These are phyloP conservation scores for Pao palembangensis DNA, from an alignment of 2,113 vertebrate species.

Conservation along the genomic window DNA sequence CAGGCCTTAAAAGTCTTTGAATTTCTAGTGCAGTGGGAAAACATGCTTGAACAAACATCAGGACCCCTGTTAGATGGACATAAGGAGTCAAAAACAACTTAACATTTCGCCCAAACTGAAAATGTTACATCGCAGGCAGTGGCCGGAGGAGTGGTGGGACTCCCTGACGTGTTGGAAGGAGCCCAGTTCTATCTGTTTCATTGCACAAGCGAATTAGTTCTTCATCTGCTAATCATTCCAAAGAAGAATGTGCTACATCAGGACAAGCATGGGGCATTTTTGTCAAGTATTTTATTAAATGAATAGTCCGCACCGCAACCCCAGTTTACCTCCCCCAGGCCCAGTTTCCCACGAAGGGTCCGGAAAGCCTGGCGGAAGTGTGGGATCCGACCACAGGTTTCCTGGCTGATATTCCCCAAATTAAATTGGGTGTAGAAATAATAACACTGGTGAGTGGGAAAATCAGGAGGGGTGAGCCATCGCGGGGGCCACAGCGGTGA, in stretches of 20 bases:
- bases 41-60: too few species aligned
- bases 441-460: conserved; percentile 40
- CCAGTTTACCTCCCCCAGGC: conserved; percentile 36
- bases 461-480: conserved; percentile 26
- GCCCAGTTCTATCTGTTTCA: conserved; percentile 52
- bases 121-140: neutral
- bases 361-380: conserved; percentile 28
- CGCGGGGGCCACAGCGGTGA: conserved; percentile 23
- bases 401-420: conserved; percentile 53
- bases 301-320: conserved; percentile 41
- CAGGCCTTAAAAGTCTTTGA: too few species aligned
- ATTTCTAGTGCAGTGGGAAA: too few species aligned
- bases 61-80: too few species aligned
- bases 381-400: conserved; percentile 45
- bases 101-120: conserved; percentile 1
- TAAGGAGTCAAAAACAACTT: too few species aligned
- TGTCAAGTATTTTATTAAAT: conserved; percentile 25
- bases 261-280: conserved; percentile 6
- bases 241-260: conserved; percentile 43
- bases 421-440: conserved; percentile 42
- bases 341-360: conserved; percentile 34
- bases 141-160: conserved; percentile 27
- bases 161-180: conserved; percentile 46
- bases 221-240: conserved; percentile 45
- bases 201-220: conserved; percentile 52